Conservation (phyloP, 2,797 vertebrate species). For the Mormyrus hasselquistii region DNA sequence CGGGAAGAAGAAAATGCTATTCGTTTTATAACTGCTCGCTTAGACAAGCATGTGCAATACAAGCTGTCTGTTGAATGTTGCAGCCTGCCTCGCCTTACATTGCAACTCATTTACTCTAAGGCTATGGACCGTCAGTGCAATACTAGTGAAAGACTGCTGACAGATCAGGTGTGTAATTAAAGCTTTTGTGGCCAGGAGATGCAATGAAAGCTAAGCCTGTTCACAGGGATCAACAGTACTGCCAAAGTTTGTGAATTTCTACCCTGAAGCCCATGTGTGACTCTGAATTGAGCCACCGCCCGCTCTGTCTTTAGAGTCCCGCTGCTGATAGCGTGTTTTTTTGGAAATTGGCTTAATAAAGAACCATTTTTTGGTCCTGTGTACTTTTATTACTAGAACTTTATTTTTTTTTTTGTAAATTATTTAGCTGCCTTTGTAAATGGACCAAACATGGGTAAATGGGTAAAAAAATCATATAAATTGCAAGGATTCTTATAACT, state of each 20-base stretch:
- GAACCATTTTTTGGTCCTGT: not conserved
- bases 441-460: constrained; percentile 18
- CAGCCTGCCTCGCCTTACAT: constrained; percentile 19
- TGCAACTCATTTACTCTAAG: constrained; percentile 21
- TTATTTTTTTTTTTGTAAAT: not conserved
- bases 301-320: not conserved
- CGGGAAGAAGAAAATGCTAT: not conserved
- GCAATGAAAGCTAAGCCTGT: not conserved
- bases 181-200: constrained; percentile 4
- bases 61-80: constrained; percentile 18
- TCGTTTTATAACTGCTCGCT: constrained; percentile 18
- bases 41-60: constrained; percentile 30
- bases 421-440: not conserved
- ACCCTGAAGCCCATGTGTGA: not conserved
- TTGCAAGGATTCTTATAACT: not conserved
- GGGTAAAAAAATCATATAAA: not conserved
- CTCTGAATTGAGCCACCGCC: not conserved
- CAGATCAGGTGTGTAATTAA: constrained; percentile 17
- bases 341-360: not conserved
- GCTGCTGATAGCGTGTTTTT: not conserved
- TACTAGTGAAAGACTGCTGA: constrained; percentile 26
- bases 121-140: constrained; percentile 27
- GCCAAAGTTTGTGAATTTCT: constrained; percentile 19
- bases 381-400: not conserved
- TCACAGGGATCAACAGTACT: constrained; percentile 11